These are phyloP conservation scores for Schizotus pectinicornis DNA, from an alignment of 2,888 invertebrate genomes.

Conservation along the genomic window DNA sequence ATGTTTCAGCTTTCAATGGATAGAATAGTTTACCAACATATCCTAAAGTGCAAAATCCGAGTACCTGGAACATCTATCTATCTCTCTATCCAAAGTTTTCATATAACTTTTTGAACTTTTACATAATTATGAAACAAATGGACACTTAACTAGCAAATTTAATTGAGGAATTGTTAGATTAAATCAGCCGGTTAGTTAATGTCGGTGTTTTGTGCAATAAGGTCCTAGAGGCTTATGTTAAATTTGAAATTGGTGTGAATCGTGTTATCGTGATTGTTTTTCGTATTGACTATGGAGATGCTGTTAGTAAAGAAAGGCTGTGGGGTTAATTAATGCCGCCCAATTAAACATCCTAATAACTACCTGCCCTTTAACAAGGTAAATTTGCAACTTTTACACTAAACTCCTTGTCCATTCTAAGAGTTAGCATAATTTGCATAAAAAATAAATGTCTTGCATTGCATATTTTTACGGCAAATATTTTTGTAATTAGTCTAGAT, in stretches of 20 bases:
- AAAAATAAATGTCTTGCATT: slow-evolving; percentile 11
- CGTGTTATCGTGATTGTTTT: not conserved
- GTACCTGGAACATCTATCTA: slow-evolving; percentile 8
- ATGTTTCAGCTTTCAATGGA: not conserved
- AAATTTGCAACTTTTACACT: not conserved
- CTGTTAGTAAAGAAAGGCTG: slow-evolving; percentile 23
- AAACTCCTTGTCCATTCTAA: slow-evolving; percentile 2
- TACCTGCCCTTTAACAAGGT: not conserved
- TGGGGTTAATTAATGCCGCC: slow-evolving; percentile 26
- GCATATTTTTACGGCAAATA: slow-evolving; percentile 39
- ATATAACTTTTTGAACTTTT: too few species aligned
- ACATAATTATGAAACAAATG: too few species aligned
- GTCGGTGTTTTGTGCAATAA: not conserved
- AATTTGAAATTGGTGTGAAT: too few species aligned
- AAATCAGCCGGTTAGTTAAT: not conserved
- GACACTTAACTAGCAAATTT: too few species aligned
- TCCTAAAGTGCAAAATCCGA: slow-evolving; percentile 2
- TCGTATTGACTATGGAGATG: not conserved
- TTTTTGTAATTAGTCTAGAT: slow-evolving; percentile 33
- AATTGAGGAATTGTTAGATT: too few species aligned
- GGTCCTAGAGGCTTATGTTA: too few species aligned
- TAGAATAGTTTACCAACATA: slow-evolving; percentile 7
- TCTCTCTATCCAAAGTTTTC: not conserved
- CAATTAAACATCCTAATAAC: slow-evolving; percentile 6
- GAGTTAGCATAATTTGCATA: not conserved